These are phyloP conservation scores for Carassius gibelio DNA, from an alignment of 2,113 vertebrate genomes.

Conservation along the genomic window DNA sequence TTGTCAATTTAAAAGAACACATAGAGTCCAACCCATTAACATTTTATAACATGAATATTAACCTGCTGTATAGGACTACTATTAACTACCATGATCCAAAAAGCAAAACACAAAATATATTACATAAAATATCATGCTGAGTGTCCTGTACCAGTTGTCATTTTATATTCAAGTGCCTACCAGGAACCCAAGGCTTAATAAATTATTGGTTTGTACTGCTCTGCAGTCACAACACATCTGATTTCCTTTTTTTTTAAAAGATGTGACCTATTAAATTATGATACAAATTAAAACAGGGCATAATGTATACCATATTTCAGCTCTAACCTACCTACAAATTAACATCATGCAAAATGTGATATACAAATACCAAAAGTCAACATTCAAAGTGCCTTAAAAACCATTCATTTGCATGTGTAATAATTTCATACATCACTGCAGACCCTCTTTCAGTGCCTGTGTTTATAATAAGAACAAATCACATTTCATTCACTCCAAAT, in stretches of 20 bases:
- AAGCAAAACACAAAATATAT: slow-evolving; percentile 14
- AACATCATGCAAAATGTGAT: background rate
- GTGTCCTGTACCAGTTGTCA: slow-evolving; percentile 41
- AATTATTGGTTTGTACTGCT: slow-evolving; percentile 76
- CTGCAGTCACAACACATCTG: slow-evolving; percentile 71
- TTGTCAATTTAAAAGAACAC: background rate
- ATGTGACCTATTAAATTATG: background rate
- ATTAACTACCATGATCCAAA: background rate
- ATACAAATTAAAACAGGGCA: slow-evolving; percentile 3
- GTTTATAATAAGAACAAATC: background rate
- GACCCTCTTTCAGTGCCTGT: background rate
- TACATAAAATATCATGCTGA: background rate
- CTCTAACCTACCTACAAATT: background rate
- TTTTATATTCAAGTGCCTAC: slow-evolving; percentile 50
- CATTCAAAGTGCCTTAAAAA: slow-evolving; percentile 31
- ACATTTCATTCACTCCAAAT: background rate
- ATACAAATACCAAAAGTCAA: slow-evolving; percentile 26
- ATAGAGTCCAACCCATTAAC: background rate
- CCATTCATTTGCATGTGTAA: background rate
- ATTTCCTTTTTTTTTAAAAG: slow-evolving; percentile 25
- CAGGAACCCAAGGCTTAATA: slow-evolving; percentile 67
- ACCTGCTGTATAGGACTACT: background rate
- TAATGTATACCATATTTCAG: background rate
- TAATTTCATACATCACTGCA: background rate
- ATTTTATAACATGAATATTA: background rate